phyloP scores from a whole-genome alignment of 2,113 vertebrate genomes.

The Polyodon spathula region DNA sequence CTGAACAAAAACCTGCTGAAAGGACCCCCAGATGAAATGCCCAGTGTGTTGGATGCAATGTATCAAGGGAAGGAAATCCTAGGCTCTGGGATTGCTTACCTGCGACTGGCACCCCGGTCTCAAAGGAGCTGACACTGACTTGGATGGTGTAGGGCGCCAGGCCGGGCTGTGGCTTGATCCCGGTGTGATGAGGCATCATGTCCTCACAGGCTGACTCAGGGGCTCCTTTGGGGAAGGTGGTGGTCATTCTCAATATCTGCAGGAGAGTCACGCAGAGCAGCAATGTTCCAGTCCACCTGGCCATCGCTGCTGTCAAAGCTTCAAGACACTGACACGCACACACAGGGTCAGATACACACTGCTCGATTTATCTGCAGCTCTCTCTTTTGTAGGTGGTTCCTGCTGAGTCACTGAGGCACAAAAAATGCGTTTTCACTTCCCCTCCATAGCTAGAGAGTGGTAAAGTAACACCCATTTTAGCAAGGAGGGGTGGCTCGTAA shows the following conservation, averaged over 20 bases:
- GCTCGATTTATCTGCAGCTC: background rate
- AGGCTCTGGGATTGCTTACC: slow-evolving; percentile 15
- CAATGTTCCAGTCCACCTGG: background rate
- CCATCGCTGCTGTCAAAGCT: background rate
- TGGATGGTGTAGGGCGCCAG: slow-evolving; percentile 27
- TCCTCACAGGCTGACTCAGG: slow-evolving; percentile 23
- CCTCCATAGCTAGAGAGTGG: no score
- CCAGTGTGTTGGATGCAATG: no score
- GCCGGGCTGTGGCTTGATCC: slow-evolving; percentile 12
- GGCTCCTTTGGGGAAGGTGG: slow-evolving; percentile 13
- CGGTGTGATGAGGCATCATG: slow-evolving; percentile 26
- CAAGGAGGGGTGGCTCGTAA: no score
- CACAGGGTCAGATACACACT: background rate
- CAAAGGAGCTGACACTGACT: slow-evolving; percentile 15
- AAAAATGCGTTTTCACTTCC: slow-evolving; percentile 11
- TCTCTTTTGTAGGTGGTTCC: background rate
- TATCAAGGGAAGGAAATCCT: no score
- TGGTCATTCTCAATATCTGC: background rate
- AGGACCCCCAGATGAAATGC: no score
- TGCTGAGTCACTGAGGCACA: slow-evolving; percentile 23
- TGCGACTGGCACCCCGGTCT: slow-evolving; percentile 16
- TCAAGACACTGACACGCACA: background rate
- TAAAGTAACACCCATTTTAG: no score
- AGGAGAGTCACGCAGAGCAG: slow-evolving; percentile 13
- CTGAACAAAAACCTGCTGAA: no score